Percentiles rank a stretch among this genome's conserved stretches.
These are phyloP conservation scores for Pammene fasciana DNA, from an alignment of 2,888 invertebrate genomes.

Conservation along the genomic window DNA sequence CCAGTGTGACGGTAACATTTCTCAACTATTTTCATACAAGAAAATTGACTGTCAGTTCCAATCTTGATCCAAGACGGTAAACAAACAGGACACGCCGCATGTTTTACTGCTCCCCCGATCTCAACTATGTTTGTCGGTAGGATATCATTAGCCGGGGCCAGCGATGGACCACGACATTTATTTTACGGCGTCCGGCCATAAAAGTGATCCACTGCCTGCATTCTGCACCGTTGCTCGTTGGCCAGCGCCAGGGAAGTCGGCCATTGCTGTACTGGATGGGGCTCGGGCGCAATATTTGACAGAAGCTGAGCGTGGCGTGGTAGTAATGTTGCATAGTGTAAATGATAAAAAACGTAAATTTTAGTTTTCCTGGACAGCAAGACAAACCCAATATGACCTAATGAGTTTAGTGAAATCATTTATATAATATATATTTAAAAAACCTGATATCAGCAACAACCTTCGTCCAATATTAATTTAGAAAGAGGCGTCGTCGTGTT, in stretches of 20 bases:
- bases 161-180: constrained; percentile 82
- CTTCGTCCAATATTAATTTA: no score
- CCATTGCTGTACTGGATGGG: constrained; percentile 50
- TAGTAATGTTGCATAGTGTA: neutral
- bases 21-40: neutral
- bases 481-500: no score
- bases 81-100: constrained; percentile 24
- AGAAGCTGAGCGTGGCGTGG: neutral
- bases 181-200: constrained; percentile 83
- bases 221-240: constrained; percentile 73
- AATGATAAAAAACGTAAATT: neutral
- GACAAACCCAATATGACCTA: no score
- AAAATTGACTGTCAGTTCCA: neutral
- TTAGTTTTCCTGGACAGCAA: neutral
- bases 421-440: no score
- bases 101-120: constrained; percentile 41
- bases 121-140: constrained; percentile 62
- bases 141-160: constrained; percentile 75
- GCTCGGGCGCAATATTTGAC: constrained; percentile 2
- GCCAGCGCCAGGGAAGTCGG: constrained; percentile 46
- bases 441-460: no score
- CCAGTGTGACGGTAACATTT: no score
- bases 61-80: constrained; percentile 19
- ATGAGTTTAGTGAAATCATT: no score
- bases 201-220: constrained; percentile 83